Conservation (phyloP, 2,113 vertebrate genomes). For the Sterna hirundo region DNA sequence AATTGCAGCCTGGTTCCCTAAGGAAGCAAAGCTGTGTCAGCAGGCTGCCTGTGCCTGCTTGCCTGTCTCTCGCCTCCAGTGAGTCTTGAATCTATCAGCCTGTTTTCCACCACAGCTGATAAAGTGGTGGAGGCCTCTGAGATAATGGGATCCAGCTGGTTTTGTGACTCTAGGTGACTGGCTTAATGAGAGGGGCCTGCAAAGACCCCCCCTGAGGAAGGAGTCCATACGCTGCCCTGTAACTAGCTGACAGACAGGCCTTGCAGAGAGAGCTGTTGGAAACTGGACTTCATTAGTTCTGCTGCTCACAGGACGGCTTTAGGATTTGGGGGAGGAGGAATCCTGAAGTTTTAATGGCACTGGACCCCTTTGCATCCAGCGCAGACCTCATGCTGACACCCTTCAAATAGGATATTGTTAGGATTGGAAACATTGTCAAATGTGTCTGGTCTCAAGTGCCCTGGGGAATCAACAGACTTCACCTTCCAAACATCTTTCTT, state of each 20-base stretch:
- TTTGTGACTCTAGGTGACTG: slow-evolving; percentile 36
- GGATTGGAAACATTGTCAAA: neutral
- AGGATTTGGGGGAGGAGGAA: neutral
- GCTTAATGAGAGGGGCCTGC: slow-evolving; percentile 42
- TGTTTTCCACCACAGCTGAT: slow-evolving; percentile 46
- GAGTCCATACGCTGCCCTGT: neutral
- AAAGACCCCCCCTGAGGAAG: neutral
- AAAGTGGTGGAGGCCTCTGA: neutral
- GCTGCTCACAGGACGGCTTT: neutral
- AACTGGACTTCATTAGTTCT: slow-evolving; percentile 34
- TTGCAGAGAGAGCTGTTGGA: neutral
- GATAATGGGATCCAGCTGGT: slow-evolving; percentile 58
- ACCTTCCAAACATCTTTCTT: neutral
- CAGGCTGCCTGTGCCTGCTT: neutral
- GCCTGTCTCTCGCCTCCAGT: neutral
- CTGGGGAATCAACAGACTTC: neutral
- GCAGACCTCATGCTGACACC: neutral
- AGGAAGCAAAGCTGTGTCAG: slow-evolving; percentile 16
- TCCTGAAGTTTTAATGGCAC: neutral
- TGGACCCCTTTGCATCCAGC: neutral
- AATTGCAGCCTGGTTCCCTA: neutral
- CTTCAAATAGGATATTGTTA: neutral
- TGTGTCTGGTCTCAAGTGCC: neutral
- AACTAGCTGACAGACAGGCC: neutral
- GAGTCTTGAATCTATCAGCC: neutral